Base-by-base conservation (phyloP, 2,888 invertebrate species). In the Phyto melanocephala region DNA sequence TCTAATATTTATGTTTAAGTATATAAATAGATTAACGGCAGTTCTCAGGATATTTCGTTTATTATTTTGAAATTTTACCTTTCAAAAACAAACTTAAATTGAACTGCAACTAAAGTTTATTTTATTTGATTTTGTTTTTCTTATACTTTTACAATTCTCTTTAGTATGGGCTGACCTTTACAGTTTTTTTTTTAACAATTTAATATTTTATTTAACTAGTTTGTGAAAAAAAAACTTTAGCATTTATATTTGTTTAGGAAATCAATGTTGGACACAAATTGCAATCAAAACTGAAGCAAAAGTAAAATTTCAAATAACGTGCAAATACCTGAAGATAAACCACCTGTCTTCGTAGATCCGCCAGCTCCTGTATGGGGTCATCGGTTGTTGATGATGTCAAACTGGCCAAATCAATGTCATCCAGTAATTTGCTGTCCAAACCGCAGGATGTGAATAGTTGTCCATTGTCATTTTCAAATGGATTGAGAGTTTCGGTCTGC, bases 401-500 rank as follows among this genome's bases (percentile, higher is more conserved):
- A 89, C 93, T 92, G 86, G 88, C 91, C 92, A 91, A 88, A 86
- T 88, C 91, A 88, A 88, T 90, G 87, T 91, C 90, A 85, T 90
- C 89, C 75, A 86, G 78, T 67, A 89, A 84, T 84, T 90, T 93
- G 92, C 92, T 93, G 89, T 93, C 93, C 92, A 93, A 90, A 92
- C 93, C 90, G 65, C 90, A 90, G 84, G 90, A 87, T 78, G 88
- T 89, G 90, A 93, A 93, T 92, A 94, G 93, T 92, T 93, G 93
- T 92, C 94, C 94, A 93, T 94, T 94, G 92, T 93, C 92, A 84
- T 92, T 94, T 90, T 95, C 94, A 93, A 96, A 96, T 94, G 96
- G 95, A 94, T 95, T 96, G 94, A 95, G 95, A 94, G 96, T 95
- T 92, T 96, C 96, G 90, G 95, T 95, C 96, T 96, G 92, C 10